These are phyloP conservation scores for Danio albolineatus DNA, from an alignment of 2,797 vertebrate species.

Conservation along the genomic window DNA sequence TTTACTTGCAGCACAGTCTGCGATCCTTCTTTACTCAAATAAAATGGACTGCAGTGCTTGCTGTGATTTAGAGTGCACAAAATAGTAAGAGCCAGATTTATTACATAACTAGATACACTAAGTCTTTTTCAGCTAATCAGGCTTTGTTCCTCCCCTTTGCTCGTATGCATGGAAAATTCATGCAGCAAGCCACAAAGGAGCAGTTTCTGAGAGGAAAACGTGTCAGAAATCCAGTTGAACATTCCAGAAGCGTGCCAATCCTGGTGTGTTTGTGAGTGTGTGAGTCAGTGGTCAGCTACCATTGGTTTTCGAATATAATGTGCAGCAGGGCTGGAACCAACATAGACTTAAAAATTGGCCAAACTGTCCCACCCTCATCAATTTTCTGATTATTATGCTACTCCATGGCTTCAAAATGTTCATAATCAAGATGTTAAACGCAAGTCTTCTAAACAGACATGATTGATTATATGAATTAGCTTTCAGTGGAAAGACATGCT, in stretches of 20 bases:
- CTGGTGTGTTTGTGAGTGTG: constrained; percentile 43
- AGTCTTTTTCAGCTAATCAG: constrained; percentile 21
- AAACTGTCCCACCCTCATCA: too few relatives aligned
- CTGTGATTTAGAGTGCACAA: not conserved
- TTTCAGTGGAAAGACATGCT: too few relatives aligned
- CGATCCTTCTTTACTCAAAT: not conserved
- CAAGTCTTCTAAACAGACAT: too few relatives aligned
- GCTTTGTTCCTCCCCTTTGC: constrained; percentile 12
- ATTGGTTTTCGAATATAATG: constrained; percentile 45
- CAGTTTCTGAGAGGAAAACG: constrained; percentile 47
- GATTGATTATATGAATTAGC: too few relatives aligned
- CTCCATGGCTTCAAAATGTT: too few relatives aligned
- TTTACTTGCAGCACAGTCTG: constrained; percentile 13
- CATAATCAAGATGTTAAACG: too few relatives aligned
- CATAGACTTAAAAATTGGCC: too few relatives aligned
- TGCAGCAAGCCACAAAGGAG: constrained; percentile 35
- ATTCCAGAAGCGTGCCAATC: constrained; percentile 39
- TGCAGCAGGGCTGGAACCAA: constrained; percentile 6
- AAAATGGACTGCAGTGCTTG: not conserved
- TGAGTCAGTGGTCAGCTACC: constrained; percentile 31
- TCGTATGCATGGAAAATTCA: constrained; percentile 46
- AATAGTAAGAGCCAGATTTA: constrained; percentile 26
- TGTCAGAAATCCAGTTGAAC: constrained; percentile 35
- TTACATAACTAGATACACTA: constrained; percentile 37
- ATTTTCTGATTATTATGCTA: too few relatives aligned